Evolutionary conservation across 1,140 invertebrate species (phyloP), one percentile per base, ranked within the genome.

Genomic region (Listronotus bonariensis): DNA sequence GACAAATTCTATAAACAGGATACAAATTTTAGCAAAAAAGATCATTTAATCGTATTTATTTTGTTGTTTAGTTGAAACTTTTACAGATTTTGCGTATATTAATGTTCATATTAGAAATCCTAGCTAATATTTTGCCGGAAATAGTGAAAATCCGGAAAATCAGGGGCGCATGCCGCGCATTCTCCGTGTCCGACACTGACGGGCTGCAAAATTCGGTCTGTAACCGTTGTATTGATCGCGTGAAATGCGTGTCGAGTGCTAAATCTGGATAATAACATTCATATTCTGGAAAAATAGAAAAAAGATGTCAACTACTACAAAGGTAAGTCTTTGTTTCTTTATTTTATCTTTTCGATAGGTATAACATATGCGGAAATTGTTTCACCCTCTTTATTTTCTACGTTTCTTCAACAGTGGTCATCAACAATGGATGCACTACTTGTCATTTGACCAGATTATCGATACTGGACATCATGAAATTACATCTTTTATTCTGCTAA

Each of bases 141-240:
- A 45, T 10, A 31, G 12, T n/a, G 10, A 49, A 49, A 49, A 31
- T 31, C 46, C 20, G 46, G 46, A 49, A 49, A 49, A 49, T 49
- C 46, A n/a, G 46, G 18, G 17, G 5, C n/a, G 46, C 20, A 31
- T 18, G 15, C 46, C 20, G 46, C 46, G 46, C 46, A 49, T 18
- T 20, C 46, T 15, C 20, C 20, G 15, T 20, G 46, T 31, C 12
- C 12, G 46, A 20, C 11, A 20, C 11, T 20, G 15, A 6, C 46
- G 17, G 46, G 10, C 20, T 20, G 20, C 46, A 49, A 26, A 18
- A 18, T 49, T 49, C 46, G 11, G 11, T n/a, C 15, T 49, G 9
- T n/a, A 20, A 20, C 46, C 20, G 46, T 49, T 49, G 46, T 49
- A 49, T 49, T 49, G 46, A 49, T 49, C 46, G 46, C 8, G 20